Conservation (phyloP, 2,888 invertebrate genomes). For the Aphodius granarius region DNA sequence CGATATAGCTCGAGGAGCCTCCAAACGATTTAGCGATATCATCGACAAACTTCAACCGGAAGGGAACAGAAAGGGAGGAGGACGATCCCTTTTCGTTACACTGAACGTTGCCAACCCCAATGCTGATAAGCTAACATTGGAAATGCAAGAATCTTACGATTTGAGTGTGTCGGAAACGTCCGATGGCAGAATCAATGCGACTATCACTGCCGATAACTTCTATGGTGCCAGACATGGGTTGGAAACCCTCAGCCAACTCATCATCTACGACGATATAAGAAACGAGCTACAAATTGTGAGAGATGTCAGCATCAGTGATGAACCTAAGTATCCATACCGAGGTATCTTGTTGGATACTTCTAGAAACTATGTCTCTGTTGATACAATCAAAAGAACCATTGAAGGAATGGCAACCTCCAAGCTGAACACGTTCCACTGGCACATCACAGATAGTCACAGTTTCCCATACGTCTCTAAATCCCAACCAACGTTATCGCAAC, state of each 20-base stretch:
- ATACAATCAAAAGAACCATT: conserved; percentile 73
- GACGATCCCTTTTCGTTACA: conserved; percentile 15
- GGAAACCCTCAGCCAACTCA: conserved; percentile 69
- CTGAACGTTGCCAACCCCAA: conserved; percentile 23
- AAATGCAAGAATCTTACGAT: conserved; percentile 63
- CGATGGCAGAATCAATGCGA: conserved; percentile 58
- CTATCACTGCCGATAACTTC: conserved; percentile 61
- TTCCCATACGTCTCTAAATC: conserved; percentile 83
- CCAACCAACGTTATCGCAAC: conserved; percentile 70
- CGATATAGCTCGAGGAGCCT: conserved; percentile 42
- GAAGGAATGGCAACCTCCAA: conserved; percentile 91
- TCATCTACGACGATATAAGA: conserved; percentile 67
- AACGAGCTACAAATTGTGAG: conserved; percentile 64
- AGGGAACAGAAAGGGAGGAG: conserved; percentile 34
- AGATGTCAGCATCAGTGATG: conserved; percentile 67
- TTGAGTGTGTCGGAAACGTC: conserved; percentile 52
- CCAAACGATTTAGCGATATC: conserved; percentile 40
- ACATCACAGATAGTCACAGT: conserved; percentile 90
- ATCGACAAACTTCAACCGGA: conserved; percentile 33
- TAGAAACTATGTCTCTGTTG: conserved; percentile 79
- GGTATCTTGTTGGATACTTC: conserved; percentile 90
- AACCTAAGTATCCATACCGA: conserved; percentile 84
- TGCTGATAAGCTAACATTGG: conserved; percentile 51
- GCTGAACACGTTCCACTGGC: conserved; percentile 94
- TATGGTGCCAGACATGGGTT: conserved; percentile 70